Evolutionary conservation across 2,797 vertebrate species (phyloP).

Genomic region (Furcifer pardalis): DNA sequence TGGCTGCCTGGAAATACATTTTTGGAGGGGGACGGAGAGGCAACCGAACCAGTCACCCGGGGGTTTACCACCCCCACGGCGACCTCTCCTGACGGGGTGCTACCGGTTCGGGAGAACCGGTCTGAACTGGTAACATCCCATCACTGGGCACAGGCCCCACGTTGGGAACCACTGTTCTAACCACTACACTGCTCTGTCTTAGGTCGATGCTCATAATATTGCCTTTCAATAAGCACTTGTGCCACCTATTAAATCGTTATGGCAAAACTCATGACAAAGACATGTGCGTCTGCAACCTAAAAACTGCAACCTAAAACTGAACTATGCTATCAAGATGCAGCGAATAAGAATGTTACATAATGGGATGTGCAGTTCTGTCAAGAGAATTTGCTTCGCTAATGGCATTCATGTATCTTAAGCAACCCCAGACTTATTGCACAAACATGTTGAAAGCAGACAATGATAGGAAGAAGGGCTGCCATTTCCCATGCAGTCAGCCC

Average conservation of each 20-base stretch:
- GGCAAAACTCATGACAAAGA: not conserved
- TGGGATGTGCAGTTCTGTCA: not conserved
- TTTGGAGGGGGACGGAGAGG: too few relatives aligned
- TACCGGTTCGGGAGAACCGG: too few relatives aligned
- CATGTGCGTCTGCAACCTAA: too few relatives aligned
- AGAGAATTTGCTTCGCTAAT: slow-evolving; percentile 7
- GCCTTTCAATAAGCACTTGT: not conserved
- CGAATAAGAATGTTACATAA: slow-evolving; percentile 5
- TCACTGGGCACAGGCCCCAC: too few relatives aligned
- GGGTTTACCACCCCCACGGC: too few relatives aligned
- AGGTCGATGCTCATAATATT: too few relatives aligned
- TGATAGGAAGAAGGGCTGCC: not conserved
- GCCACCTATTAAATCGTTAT: not conserved
- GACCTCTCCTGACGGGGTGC: too few relatives aligned
- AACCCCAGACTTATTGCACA: not conserved
- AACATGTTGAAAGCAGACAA: not conserved
- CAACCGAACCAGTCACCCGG: too few relatives aligned
- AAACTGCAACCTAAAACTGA: not conserved
- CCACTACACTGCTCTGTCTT: not conserved
- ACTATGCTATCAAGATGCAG: slow-evolving; percentile 12
- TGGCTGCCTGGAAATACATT: too few relatives aligned
- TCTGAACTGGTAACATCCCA: too few relatives aligned
- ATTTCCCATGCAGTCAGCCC: not conserved
- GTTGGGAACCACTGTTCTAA: too few relatives aligned
- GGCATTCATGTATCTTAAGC: not conserved